A percentile compares a stretch with the other conserved stretches of the same genome.
Conservation (phyloP, 2,888 invertebrate species). For the Flexamia atlantica region DNA sequence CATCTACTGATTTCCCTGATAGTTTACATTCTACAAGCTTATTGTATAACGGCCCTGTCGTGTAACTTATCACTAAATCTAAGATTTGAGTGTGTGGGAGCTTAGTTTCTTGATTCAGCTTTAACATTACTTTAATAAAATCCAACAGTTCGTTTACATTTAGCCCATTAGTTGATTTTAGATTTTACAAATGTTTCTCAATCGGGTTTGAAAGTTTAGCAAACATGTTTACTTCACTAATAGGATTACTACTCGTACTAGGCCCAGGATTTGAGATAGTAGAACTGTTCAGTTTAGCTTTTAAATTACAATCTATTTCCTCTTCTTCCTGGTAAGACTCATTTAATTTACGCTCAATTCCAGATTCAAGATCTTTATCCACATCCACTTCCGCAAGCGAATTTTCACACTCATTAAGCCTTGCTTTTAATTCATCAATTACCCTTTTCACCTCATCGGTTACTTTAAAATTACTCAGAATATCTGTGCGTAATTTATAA, state of each 20-base stretch:
- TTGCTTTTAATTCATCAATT: not conserved
- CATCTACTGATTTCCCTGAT: not conserved
- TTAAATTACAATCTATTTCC: not conserved
- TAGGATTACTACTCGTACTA: no score
- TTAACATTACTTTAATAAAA: conserved; percentile 21
- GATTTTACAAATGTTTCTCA: not conserved
- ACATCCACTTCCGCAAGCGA: not conserved
- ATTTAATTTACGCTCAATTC: conserved; percentile 5
- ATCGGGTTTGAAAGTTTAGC: conserved; percentile 37
- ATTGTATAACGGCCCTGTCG: not conserved
- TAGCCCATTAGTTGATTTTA: not conserved
- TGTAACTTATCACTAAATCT: not conserved
- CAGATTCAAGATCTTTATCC: conserved; percentile 1
- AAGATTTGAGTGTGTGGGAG: not conserved
- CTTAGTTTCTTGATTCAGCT: not conserved
- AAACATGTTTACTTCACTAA: conserved; percentile 1
- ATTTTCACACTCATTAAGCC: not conserved
- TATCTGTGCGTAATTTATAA: conserved; percentile 2
- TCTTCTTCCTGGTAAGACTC: conserved; percentile 24
- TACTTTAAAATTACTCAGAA: conserved; percentile 16
- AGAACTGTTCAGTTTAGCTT: not conserved
- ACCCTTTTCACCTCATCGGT: not conserved
- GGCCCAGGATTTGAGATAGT: not conserved
- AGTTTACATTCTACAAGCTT: conserved; percentile 15
- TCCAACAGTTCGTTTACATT: conserved; percentile 13